Conservation (phyloP, 2,113 vertebrate species). For the Athene noctua region DNA sequence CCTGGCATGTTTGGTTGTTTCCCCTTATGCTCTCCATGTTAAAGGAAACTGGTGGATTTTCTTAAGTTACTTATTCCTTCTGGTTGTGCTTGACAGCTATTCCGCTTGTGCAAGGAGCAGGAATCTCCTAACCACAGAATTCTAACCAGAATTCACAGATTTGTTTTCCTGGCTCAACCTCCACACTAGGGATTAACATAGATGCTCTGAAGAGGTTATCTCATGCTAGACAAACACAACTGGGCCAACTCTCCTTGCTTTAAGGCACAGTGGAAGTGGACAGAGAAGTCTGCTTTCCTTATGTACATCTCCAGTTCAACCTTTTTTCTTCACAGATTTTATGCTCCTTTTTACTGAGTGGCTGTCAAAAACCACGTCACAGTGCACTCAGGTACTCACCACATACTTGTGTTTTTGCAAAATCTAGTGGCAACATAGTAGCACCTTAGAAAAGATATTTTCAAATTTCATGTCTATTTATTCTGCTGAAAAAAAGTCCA, state of each 20-base stretch:
- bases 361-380: not conserved
- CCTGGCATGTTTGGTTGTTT: not conserved
- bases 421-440: not conserved
- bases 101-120: not conserved
- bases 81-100: not conserved
- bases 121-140: not conserved
- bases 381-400: not conserved
- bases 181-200: not conserved
- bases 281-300: not conserved
- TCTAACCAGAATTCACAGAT: not conserved
- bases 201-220: not conserved
- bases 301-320: not conserved
- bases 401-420: not conserved
- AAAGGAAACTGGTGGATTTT: not conserved
- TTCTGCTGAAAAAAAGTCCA: not conserved
- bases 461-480: not conserved
- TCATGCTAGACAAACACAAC: not conserved
- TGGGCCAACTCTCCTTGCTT: not conserved
- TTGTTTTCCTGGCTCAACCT: not conserved
- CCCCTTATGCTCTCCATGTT: not conserved
- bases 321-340: not conserved
- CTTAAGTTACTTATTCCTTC: not conserved
- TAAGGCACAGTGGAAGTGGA: not conserved
- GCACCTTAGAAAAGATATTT: not conserved
- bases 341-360: not conserved